Evolutionary conservation across 2,797 vertebrate species (phyloP).

Genomic region (Garrulus glandarius): DNA sequence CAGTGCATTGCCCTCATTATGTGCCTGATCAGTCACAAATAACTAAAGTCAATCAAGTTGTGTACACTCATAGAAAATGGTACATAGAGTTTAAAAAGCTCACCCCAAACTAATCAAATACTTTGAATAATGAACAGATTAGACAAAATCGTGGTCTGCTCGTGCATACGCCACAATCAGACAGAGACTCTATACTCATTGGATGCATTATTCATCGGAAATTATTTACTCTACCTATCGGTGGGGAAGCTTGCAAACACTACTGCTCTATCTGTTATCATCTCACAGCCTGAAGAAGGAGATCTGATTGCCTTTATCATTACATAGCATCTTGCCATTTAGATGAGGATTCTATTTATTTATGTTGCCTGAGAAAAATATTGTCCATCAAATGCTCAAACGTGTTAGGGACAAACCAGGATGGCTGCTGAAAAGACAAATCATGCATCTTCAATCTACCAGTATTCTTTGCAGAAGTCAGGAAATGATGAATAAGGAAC

Average conservation of each 20-base stretch:
- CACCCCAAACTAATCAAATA: constrained; percentile 44
- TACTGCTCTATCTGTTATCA: constrained; percentile 18
- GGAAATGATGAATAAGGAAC: neutral
- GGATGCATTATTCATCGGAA: constrained; percentile 58
- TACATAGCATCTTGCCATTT: neutral
- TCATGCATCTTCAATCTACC: neutral
- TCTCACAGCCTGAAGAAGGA: constrained; percentile 30
- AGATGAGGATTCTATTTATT: neutral
- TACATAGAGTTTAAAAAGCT: neutral
- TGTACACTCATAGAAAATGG: neutral
- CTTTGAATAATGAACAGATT: constrained; percentile 40
- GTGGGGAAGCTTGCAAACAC: constrained; percentile 53
- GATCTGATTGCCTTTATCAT: constrained; percentile 43
- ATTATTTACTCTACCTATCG: constrained; percentile 38
- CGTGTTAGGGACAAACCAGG: neutral
- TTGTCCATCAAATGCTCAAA: constrained; percentile 2
- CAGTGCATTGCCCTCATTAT: neutral
- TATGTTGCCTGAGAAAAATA: neutral
- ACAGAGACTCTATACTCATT: constrained; percentile 20
- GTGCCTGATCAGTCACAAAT: neutral
- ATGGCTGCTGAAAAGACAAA: neutral
- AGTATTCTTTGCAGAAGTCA: neutral
- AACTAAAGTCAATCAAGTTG: neutral
- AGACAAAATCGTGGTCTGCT: constrained; percentile 36
- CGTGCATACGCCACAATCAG: constrained; percentile 1